Percentiles rank a stretch among this genome's conserved stretches.
Evolutionary conservation across 2,888 invertebrate genomes (phyloP).

Genomic region (Acleris sparsana): DNA sequence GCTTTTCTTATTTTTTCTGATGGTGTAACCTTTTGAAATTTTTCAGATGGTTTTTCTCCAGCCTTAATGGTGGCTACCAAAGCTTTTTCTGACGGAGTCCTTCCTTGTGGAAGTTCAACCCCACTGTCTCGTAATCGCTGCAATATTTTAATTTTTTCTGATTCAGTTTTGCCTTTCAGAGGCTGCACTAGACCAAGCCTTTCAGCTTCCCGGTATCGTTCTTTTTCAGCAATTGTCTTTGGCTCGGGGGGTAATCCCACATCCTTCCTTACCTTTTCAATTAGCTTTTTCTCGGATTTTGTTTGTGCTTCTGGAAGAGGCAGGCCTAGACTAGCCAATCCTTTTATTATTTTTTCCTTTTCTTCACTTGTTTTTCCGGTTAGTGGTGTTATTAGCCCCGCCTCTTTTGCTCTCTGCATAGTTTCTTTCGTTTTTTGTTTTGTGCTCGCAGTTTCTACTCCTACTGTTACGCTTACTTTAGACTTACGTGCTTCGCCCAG

Average conservation of each 20-base stretch:
- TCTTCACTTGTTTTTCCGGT: slow-evolving; percentile 44
- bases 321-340: slow-evolving; percentile 14
- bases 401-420: slow-evolving; percentile 39
- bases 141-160: slow-evolving; percentile 45
- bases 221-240: slow-evolving; percentile 31
- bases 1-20: slow-evolving; percentile 41
- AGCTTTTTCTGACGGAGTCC: slow-evolving; percentile 29
- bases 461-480: slow-evolving; percentile 29
- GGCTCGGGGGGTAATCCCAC: slow-evolving; percentile 44
- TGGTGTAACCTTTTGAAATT: no score
- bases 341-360: slow-evolving; percentile 44
- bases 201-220: slow-evolving; percentile 20
- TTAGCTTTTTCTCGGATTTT: slow-evolving; percentile 45
- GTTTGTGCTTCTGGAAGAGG: slow-evolving; percentile 44
- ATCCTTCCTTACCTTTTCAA: slow-evolving; percentile 42
- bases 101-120: slow-evolving; percentile 30
- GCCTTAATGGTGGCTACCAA: slow-evolving; percentile 1
- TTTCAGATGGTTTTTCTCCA: not conserved
- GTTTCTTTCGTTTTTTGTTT: slow-evolving; percentile 37
- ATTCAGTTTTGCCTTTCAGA: slow-evolving; percentile 42
- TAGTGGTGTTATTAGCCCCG: slow-evolving; percentile 42
- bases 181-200: slow-evolving; percentile 45
- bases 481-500: slow-evolving; percentile 31
- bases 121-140: slow-evolving; percentile 39
- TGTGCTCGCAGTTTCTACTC: slow-evolving; percentile 35